Evolutionary conservation across 2,797 vertebrate species (phyloP), one percentile per base, ranked within the genome.

Genomic region (Basileuterus tristriatus): DNA sequence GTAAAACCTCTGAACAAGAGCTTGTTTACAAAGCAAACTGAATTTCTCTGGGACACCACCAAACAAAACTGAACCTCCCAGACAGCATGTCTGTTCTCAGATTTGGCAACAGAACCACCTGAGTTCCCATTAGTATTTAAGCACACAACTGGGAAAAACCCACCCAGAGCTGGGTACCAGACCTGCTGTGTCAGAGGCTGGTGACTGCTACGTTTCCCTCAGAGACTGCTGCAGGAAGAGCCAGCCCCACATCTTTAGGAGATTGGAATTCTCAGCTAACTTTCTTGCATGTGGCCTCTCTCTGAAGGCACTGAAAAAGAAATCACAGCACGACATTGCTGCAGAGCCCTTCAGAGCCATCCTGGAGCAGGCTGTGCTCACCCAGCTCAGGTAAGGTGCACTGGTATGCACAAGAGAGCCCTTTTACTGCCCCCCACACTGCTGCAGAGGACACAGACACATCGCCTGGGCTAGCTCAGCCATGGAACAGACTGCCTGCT

Each of bases 131-230:
- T 19, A 50, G 36, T 46, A 36, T 75, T 52, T 49, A 74, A 83
- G 53, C 39, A 67, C 3, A 46, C 24, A 80, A 0, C 2, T 39
- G 30, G 7, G 22, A 11, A 84, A 86, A 92, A 21, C 3, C 1
- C 30, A 23, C 2, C 1, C 30, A 34, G 4, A 59, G 36, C 37
- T 0, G 0, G 36, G n/a, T 60, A 74, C 49, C 8, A n/a, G 49
- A 46, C 9, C 55, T 71, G 32, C 34, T 37, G 13, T 34, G 70
- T 49, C 27, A 46, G 60, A 74, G 47, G 47, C 30, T 47, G 46
- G 46, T 24, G 46, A 24, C 12, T 47, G 49, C 8, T 8, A 11
- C 17, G 23, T 9, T 53, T 44, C 29, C 34, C 43, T 49, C 58
- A 52, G 41, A 39, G 3, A 12, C 26, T 15, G 23, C 39, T 67